Base-by-base conservation (phyloP, 2,797 vertebrate species). In the Lacerta viridis region DNA sequence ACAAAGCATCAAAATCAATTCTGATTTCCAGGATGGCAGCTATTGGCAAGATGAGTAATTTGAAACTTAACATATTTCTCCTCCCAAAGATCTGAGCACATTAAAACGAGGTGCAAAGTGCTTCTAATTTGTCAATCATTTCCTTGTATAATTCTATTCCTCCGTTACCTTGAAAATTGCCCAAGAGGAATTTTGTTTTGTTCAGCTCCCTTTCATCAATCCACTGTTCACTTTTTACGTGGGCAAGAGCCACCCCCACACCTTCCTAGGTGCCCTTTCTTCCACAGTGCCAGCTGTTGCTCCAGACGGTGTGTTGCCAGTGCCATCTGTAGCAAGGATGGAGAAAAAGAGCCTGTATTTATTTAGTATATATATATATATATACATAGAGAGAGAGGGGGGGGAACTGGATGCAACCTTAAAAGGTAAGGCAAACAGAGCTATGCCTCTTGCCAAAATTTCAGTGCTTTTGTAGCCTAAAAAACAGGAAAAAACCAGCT, bases 51-150 rank as follows among this genome's bases (percentile, higher is more conserved):
- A 94, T 96, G 95, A 94, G 92, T 96, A 96, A 97, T 96, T 96
- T 96, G 94, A 94, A 97, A 94, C 95, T 93, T 95, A 96, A 95
- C 91, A 23, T 94, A 96, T 95, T 96, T 95, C 93, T 95, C 89
- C 91, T 95, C 93, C 92, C 92, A 88, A 86, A 92, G 90, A 97
- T 93, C 27, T 1, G 87, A 96, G 94, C 93, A 87, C 93, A 95
- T 96, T 96, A 95, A 96, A 95, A 95, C 95, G 94, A 97, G 95
- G 95, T 91, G 93, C 95, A 97, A 96, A 97, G 95, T 97, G 95
- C 94, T 95, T 92, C 96, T 97, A 97, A 97, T 97, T 96, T 97
- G 95, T 97, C 97, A 97, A 66, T 97, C 96, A 96, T 92, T 86
- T 95, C 88, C 91, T 94, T 1, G 0, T 80, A 93, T 94, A 93